Conservation (phyloP, 2,888 invertebrate genomes). For the Ichneumon xanthorius region DNA sequence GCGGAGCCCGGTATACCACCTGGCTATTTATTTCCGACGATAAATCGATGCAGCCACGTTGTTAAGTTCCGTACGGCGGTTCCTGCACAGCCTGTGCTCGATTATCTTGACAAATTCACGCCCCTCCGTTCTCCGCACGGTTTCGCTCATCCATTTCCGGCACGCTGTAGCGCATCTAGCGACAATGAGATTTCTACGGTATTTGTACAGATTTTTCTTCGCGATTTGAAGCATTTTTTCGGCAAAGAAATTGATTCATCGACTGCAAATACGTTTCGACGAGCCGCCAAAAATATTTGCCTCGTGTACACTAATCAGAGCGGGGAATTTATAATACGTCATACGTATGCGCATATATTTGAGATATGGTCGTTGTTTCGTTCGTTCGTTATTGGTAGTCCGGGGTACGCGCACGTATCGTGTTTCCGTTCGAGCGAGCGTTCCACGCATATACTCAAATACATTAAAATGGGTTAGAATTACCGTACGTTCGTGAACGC, state of each 20-base stretch:
- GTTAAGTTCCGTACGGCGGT: neutral
- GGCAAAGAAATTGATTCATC: neutral
- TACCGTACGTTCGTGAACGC: conserved; percentile 58
- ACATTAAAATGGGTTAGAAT: conserved; percentile 65
- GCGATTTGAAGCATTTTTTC: neutral
- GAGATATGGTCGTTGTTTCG: conserved; percentile 29
- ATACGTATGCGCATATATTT: conserved; percentile 42
- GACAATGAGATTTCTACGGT: neutral
- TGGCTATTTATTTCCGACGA: conserved; percentile 58
- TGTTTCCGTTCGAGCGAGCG: conserved; percentile 63
- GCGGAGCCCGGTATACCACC: neutral
- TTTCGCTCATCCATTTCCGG: neutral
- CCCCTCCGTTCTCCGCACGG: conserved; percentile 21
- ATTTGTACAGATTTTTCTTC: neutral
- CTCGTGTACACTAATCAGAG: conserved; percentile 39
- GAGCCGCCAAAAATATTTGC: conserved; percentile 8
- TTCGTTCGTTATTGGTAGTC: conserved; percentile 45
- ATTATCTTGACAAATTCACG: conserved; percentile 66
- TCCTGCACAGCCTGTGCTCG: conserved; percentile 44
- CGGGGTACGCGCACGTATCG: conserved; percentile 53
- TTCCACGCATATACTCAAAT: conserved; percentile 40
- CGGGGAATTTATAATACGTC: conserved; percentile 21
- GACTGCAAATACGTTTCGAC: neutral
- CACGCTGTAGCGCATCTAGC: neutral
- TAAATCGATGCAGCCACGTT: conserved; percentile 49